Conservation (phyloP, 2,113 vertebrate genomes). For the Falco punctatus region DNA sequence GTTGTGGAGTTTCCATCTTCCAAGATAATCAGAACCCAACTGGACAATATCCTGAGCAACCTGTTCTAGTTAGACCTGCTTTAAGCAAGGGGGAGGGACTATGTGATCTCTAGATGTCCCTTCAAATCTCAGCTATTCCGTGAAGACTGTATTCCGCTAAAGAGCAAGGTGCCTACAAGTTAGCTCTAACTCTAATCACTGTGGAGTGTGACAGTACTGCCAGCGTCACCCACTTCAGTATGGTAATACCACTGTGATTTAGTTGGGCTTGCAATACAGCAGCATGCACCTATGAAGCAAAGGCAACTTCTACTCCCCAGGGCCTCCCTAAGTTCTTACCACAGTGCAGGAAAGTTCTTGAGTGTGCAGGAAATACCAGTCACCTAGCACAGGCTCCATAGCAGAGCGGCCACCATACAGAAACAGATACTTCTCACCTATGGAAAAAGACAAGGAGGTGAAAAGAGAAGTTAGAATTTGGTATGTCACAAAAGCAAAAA, state of each 20-base stretch:
- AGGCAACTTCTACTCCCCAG: neutral
- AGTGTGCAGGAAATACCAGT: slow-evolving; percentile 79
- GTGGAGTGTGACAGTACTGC: neutral
- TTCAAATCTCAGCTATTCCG: neutral
- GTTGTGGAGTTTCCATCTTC: neutral
- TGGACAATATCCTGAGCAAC: neutral
- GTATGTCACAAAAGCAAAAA: neutral
- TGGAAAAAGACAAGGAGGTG: neutral
- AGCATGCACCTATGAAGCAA: no score
- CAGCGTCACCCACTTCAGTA: neutral
- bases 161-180: neutral
- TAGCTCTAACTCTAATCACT: neutral
- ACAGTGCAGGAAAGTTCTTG: slow-evolving; percentile 69
- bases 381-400: slow-evolving; percentile 71
- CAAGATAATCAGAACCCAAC: neutral
- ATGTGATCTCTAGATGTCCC: neutral
- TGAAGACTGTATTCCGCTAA: neutral
- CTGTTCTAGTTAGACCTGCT: neutral
- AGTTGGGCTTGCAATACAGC: neutral
- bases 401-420: slow-evolving; percentile 89
- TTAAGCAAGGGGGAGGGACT: neutral
- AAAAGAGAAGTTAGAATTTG: neutral
- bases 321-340: slow-evolving; percentile 61
- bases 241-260: neutral
- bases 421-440: slow-evolving; percentile 85